Conservation (phyloP, 2,888 invertebrate genomes). For the Toxonevra muliebris region DNA sequence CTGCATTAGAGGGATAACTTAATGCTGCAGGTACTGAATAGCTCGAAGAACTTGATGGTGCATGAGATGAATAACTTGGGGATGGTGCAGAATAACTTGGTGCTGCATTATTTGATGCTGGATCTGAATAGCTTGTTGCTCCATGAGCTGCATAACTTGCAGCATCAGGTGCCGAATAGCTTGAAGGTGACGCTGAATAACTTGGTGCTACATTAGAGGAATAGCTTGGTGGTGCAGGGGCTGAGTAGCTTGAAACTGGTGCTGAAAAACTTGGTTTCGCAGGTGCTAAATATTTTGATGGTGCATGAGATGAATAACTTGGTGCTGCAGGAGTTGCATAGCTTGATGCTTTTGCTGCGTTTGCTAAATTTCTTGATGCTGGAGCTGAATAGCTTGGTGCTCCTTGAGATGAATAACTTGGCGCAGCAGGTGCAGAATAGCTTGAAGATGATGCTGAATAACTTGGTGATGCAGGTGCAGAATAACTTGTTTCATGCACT, state of each 20-base stretch:
- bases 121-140: too few species aligned
- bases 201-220: neutral
- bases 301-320: too few species aligned
- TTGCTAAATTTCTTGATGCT: too few species aligned
- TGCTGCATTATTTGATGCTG: neutral
- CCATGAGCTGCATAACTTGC: slow-evolving; percentile 27
- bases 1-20: slow-evolving; percentile 25
- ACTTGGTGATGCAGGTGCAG: slow-evolving; percentile 39
- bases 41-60: too few species aligned
- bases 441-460: slow-evolving; percentile 11
- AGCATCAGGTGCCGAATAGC: slow-evolving; percentile 23
- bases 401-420: neutral
- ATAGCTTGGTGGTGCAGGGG: slow-evolving; percentile 25
- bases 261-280: slow-evolving; percentile 3
- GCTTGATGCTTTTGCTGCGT: slow-evolving; percentile 10
- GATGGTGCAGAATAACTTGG: too few species aligned
- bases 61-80: too few species aligned
- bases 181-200: neutral
- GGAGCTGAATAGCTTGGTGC: slow-evolving; percentile 24
- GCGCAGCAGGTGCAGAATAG: neutral
- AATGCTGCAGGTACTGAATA: slow-evolving; percentile 43
- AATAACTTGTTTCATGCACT: slow-evolving; percentile 35
- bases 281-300: too few species aligned
- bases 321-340: slow-evolving; percentile 26
- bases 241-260: slow-evolving; percentile 20